Percentiles rank a stretch among this genome's conserved stretches.
Conservation (phyloP, 2,888 invertebrate genomes). For the Monochamus alternatus region DNA sequence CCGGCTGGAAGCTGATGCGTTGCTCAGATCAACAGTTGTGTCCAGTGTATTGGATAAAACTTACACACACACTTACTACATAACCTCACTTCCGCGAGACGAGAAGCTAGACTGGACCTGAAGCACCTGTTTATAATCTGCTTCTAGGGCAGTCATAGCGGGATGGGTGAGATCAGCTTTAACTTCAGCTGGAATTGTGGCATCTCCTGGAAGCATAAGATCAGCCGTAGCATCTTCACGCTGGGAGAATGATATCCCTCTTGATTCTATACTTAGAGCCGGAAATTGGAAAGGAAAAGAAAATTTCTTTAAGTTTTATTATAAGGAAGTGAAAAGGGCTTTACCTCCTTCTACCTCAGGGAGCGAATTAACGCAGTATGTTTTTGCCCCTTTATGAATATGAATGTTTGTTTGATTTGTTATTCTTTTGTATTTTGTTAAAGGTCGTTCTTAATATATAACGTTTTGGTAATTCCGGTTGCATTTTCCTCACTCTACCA, state of each 20-base stretch:
- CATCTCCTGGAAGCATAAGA: slow-evolving; percentile 40
- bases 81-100: background rate
- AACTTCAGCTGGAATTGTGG: background rate
- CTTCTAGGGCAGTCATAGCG: background rate
- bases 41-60: background rate
- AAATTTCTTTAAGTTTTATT: slow-evolving; percentile 33
- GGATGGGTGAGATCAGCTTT: background rate
- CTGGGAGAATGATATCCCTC: background rate
- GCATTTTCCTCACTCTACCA: no score
- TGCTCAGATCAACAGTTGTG: slow-evolving; percentile 4
- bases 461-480: no score
- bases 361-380: background rate
- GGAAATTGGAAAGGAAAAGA: slow-evolving; percentile 38
- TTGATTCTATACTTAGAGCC: slow-evolving; percentile 34
- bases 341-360: background rate
- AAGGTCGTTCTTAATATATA: no score
- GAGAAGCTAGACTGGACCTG: background rate
- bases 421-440: no score
- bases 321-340: background rate
- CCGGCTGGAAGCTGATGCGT: slow-evolving; percentile 25
- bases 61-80: no score
- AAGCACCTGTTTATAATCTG: background rate
- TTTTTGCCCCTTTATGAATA: no score
- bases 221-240: slow-evolving; percentile 43
- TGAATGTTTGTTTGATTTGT: no score